phyloP scores from a whole-genome alignment of 2,113 vertebrate genomes.

The Ramphastos sulfuratus region DNA sequence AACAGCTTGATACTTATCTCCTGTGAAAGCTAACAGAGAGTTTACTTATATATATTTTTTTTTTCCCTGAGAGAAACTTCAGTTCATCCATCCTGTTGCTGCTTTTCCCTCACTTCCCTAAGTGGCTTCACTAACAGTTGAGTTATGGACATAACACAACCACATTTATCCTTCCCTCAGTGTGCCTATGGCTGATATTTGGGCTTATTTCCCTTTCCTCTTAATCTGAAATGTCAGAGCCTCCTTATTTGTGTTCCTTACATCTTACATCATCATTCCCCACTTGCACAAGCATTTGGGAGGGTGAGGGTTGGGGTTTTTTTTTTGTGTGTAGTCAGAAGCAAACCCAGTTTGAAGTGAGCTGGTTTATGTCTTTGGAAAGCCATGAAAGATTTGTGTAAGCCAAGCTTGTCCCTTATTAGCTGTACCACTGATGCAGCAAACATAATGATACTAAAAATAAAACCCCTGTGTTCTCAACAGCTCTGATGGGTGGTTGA shows the following conservation, averaged over 20 bases:
- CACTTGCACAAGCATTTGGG: neutral
- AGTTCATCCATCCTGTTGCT: neutral
- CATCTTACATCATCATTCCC: neutral
- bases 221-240: neutral
- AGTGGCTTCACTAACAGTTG: neutral
- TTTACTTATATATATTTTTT: neutral
- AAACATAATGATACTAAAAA: neutral
- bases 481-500: neutral
- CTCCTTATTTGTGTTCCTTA: neutral
- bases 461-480: neutral
- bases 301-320: neutral
- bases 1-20: neutral
- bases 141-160: neutral
- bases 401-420: neutral
- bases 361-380: constrained; percentile 16
- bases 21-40: neutral
- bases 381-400: neutral
- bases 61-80: neutral
- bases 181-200: neutral
- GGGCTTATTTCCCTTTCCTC: neutral
- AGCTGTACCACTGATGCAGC: neutral
- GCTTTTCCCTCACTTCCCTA: neutral
- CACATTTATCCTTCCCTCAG: neutral
- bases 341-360: neutral
- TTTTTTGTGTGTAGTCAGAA: neutral